Conservation (phyloP, 1,140 invertebrate species). For the Zaprionus kolodkinae region DNA sequence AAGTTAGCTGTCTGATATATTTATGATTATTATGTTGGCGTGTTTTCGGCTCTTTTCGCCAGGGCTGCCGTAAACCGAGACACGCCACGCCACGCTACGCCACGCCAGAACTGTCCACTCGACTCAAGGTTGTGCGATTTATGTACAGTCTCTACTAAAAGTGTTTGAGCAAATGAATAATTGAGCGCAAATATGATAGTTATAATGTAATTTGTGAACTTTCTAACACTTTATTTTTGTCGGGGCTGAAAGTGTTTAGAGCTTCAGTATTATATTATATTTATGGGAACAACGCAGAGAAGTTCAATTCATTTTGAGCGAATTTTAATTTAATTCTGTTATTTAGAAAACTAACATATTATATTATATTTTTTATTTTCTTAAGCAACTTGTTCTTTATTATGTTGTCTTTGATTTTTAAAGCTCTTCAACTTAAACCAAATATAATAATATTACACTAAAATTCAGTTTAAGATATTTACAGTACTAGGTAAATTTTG, state of each 20-base stretch:
- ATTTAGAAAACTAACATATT: no score
- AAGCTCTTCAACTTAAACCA: no score
- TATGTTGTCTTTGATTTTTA: no score
- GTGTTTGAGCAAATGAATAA: not conserved
- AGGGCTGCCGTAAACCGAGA: conserved; percentile 41
- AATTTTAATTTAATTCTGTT: no score
- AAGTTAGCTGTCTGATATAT: conserved; percentile 77
- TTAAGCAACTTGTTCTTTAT: not conserved
- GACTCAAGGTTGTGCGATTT: not conserved
- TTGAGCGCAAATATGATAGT: not conserved
- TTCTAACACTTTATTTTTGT: no score
- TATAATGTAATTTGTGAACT: not conserved
- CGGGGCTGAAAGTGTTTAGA: no score
- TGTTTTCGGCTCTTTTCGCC: conserved; percentile 53
- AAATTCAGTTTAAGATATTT: no score
- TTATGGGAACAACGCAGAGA: no score
- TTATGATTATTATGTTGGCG: conserved; percentile 80
- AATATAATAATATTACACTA: no score
- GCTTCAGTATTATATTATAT: not conserved
- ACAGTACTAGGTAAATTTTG: no score
- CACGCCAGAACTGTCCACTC: conserved; percentile 5
- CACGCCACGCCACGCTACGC: not conserved
- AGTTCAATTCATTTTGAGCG: no score
- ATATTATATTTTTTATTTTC: not conserved
- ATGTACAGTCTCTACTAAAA: not conserved